phyloP scores from a whole-genome alignment of 2,113 vertebrate genomes.

The Camelus dromedarius region DNA sequence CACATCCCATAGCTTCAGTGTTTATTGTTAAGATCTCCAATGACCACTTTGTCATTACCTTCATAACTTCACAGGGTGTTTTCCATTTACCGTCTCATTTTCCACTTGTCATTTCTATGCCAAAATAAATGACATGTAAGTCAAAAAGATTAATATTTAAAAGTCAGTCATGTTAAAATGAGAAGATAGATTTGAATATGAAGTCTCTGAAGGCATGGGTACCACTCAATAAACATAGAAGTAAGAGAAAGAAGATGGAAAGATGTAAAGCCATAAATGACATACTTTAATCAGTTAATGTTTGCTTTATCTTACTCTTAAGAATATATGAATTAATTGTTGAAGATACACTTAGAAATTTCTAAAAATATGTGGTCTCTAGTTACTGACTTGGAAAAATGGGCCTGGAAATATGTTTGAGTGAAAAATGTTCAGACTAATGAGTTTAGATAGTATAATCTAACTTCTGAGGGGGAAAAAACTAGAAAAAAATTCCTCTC shows the following conservation, averaged over 20 bases:
- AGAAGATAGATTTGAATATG: neutral
- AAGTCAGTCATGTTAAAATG: neutral
- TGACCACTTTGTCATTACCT: neutral
- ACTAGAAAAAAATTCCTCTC: neutral
- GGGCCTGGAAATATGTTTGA: neutral
- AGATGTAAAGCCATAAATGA: neutral
- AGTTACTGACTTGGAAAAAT: neutral
- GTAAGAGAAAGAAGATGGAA: neutral
- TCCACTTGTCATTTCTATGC: neutral
- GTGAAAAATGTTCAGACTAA: neutral
- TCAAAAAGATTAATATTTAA: slow-evolving; percentile 43
- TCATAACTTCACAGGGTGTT: neutral
- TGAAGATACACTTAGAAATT: slow-evolving; percentile 4
- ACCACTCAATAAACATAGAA: neutral
- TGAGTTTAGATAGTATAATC: neutral
- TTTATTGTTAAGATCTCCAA: neutral
- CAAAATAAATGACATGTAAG: neutral
- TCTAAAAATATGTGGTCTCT: slow-evolving; percentile 17
- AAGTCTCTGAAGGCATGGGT: neutral
- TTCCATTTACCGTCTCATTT: neutral
- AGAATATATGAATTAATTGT: neutral
- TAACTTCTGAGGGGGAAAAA: neutral
- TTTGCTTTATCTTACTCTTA: slow-evolving; percentile 8
- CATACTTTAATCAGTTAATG: neutral
- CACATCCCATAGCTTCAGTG: neutral